Base-by-base conservation (phyloP, 1,140 invertebrate genomes). In the Homalodisca vitripennis region DNA sequence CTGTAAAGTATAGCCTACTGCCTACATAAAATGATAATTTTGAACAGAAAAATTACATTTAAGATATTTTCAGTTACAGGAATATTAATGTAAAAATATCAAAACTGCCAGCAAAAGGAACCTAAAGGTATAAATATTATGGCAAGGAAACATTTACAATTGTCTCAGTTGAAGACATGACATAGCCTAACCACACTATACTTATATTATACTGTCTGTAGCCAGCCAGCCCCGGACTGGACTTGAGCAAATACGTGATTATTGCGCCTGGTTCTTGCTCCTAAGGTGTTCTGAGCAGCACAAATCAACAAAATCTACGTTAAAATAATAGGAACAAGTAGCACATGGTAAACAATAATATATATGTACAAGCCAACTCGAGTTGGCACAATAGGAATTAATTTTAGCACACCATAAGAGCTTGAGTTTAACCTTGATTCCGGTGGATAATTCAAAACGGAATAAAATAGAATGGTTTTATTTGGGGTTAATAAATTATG, bases 301-400 rank as follows among this genome's bases (percentile, higher is more conserved):
- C n/a, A n/a, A n/a, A 60, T 10, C 29, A 60, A 60, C 55, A 27
- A 27, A 60, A 60, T 26, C 12, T 60, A 60, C 17, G 34, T 60
- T n/a, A 60, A 60, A 26, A 30, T 60, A 60, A 60, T 60, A 60
- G 55, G 55, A 60, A 60, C 55, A 60, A n/a, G 55, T 27, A 60
- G 29, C 14, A 60, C 24, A 60, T 60, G 55, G 55, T 60, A 60
- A 60, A 60, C 22, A 26, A 60, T n/a, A 51, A 51, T 41, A 41
- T 6, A 17, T 53, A 53, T 53, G 48, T 53, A 53, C 48, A 53
- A 22, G 34, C 12, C 55, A 60, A 26, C 14, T 13, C 24, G 6
- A 6, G 55, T 27, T 60, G 26, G 12, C 12, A 53, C 6, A 53
- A 27, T 60, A 60, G 55, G 55, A 60, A 60, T 41, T 10, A 6